Evolutionary conservation across 2,797 vertebrate genomes (phyloP).

Genomic region (Morus bassanus): DNA sequence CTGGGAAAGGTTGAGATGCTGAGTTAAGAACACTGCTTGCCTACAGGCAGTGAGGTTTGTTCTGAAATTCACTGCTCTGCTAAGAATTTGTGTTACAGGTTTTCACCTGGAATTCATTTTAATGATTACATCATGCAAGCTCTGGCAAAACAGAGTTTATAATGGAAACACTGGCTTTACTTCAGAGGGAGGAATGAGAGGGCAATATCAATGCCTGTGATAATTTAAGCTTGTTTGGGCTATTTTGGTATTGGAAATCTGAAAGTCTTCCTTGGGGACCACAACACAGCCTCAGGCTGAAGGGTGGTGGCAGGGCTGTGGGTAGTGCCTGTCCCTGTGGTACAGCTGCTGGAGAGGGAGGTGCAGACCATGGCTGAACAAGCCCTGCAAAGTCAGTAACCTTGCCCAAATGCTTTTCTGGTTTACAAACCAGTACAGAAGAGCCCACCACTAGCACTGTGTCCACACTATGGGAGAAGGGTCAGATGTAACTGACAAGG

Average conservation of each 20-base stretch:
- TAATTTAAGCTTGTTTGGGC: not conserved
- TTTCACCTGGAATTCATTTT: conserved; percentile 41
- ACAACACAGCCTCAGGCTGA: not conserved
- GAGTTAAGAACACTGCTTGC: not conserved
- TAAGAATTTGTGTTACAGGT: not conserved
- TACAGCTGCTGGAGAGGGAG: not conserved
- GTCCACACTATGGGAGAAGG: not conserved
- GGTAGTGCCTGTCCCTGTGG: not conserved
- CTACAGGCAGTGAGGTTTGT: not conserved
- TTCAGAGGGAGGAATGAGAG: not conserved
- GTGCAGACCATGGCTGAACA: accelerated
- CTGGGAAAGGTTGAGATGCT: not conserved
- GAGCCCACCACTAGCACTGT: not conserved
- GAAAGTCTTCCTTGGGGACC: not conserved
- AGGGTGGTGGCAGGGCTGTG: not conserved
- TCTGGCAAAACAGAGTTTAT: not conserved
- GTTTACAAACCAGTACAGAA: not conserved
- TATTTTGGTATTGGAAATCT: not conserved
- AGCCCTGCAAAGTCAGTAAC: not conserved
- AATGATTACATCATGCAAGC: not conserved
- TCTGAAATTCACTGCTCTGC: not conserved
- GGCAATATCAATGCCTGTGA: not conserved
- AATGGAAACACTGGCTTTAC: not conserved
- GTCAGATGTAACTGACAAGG: not conserved
- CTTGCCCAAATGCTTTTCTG: not conserved